Evolutionary conservation across 2,797 vertebrate genomes (phyloP).

Genomic region (Galago senegalensis): DNA sequence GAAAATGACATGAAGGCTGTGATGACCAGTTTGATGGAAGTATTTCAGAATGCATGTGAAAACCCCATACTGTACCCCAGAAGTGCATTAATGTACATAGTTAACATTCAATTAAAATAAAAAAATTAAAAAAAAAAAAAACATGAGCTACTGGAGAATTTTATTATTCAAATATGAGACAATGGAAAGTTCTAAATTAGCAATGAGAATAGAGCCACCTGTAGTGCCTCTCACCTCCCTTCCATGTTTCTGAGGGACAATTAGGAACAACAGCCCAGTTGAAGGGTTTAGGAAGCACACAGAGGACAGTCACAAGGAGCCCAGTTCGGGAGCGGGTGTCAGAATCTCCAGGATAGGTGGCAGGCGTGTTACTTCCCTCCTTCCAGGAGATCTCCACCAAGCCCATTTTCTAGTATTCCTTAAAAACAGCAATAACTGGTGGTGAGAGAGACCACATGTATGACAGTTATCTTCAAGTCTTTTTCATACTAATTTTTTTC

Average conservation of each 20-base stretch:
- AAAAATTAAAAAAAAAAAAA: no score
- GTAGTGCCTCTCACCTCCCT: neutral
- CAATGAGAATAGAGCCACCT: neutral
- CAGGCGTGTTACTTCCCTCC: neutral
- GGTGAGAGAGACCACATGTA: neutral
- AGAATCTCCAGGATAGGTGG: neutral
- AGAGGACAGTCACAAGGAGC: neutral
- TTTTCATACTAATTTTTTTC: neutral
- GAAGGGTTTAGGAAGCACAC: neutral
- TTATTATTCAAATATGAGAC: neutral
- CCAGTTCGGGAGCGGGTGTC: neutral
- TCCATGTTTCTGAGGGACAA: neutral
- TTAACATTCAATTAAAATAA: no score
- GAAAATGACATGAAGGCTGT: no score
- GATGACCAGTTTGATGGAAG: no score
- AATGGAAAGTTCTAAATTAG: conserved; percentile 29
- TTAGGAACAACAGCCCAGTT: neutral
- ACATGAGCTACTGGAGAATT: neutral
- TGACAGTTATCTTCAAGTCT: neutral
- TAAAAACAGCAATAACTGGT: neutral
- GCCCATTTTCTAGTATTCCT: neutral
- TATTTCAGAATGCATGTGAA: no score
- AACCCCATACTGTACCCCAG: no score
- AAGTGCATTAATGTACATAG: no score
- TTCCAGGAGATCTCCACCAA: neutral